Evolutionary conservation across 2,888 invertebrate genomes (phyloP).

Genomic region (Oscheius myriophilus): DNA sequence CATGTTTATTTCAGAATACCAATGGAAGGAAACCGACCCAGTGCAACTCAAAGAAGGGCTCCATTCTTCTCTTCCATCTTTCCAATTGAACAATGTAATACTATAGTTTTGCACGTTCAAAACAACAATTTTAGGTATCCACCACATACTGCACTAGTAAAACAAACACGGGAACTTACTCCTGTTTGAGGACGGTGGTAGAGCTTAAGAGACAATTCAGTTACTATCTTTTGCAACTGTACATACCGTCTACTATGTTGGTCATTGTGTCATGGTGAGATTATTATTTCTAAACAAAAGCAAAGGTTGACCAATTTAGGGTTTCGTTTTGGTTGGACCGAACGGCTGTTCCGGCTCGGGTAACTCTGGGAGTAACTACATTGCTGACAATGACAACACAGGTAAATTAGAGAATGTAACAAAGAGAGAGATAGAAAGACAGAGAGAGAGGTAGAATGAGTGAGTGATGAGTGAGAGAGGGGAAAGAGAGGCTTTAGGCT

Average conservation of each 20-base stretch:
- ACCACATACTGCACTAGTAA: conserved; percentile 95
- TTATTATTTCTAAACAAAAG: too few relatives aligned
- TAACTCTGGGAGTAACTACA: conserved; percentile 86
- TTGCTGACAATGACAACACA: conserved; percentile 90
- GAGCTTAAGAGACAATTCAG: conserved; percentile 96
- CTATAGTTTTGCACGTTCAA: background rate
- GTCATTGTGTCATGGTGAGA: conserved; percentile 66
- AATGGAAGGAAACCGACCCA: conserved; percentile 91
- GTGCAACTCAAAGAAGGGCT: conserved; percentile 83
- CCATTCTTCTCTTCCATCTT: conserved; percentile 82
- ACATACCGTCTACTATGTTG: conserved; percentile 88
- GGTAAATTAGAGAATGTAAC: conserved; percentile 15
- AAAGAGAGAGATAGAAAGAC: background rate
- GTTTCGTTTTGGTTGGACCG: conserved; percentile 34
- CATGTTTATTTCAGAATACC: conserved; percentile 75
- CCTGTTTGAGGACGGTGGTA: conserved; percentile 94
- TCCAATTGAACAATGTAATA: conserved; percentile 73
- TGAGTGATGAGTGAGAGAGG: background rate
- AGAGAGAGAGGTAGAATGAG: background rate
- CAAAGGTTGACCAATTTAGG: too few relatives aligned
- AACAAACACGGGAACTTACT: conserved; percentile 94
- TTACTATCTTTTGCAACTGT: conserved; percentile 98
- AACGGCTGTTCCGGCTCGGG: conserved; percentile 69
- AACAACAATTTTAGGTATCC: conserved; percentile 77
- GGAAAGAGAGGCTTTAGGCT: conserved; percentile 36